phyloP scores from a whole-genome alignment of 2,888 invertebrate species.

The Limnephilus auricula region DNA sequence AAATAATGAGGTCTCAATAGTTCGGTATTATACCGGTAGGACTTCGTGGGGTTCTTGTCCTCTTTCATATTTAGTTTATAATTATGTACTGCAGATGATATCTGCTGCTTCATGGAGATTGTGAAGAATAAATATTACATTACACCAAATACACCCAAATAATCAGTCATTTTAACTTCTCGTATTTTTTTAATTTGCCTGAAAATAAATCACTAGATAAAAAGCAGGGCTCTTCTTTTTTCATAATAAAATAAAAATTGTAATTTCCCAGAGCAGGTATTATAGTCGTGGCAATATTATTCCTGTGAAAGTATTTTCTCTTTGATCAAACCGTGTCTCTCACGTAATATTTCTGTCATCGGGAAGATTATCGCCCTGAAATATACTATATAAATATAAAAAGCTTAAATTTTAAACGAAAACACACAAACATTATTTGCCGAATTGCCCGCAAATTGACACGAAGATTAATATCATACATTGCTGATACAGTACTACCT shows the following conservation, averaged over 20 bases:
- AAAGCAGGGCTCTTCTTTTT: background rate
- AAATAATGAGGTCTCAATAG: too few species aligned
- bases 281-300: background rate
- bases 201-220: background rate
- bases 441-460: constrained; percentile 8
- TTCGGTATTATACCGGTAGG: too few species aligned
- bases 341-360: constrained; percentile 38
- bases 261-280: background rate
- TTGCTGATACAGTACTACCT: background rate
- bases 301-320: background rate
- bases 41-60: too few species aligned
- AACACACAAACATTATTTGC: background rate
- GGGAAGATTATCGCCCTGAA: background rate
- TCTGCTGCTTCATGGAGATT: too few species aligned
- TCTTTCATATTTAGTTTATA: too few species aligned
- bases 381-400: constrained; percentile 17
- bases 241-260: background rate
- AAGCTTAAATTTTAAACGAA: background rate
- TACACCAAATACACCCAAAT: too few species aligned
- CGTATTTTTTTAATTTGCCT: background rate
- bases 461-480: background rate
- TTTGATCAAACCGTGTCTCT: constrained; percentile 23
- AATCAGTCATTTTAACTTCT: too few species aligned
- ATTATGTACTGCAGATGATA: too few species aligned
- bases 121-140: too few species aligned